Conservation (phyloP, 2,113 vertebrate genomes). For the Phoenicopterus ruber region DNA sequence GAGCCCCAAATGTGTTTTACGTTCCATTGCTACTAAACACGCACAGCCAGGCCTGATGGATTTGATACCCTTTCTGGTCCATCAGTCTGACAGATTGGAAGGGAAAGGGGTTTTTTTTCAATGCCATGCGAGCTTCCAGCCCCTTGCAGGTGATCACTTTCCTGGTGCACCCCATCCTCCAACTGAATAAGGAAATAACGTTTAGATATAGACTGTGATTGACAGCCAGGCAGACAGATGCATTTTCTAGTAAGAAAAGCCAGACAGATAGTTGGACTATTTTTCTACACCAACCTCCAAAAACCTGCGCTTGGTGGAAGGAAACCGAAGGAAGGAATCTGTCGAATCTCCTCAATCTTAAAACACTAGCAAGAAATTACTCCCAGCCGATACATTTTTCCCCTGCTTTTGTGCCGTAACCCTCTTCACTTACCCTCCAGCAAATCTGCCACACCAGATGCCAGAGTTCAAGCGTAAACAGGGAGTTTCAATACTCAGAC, state of each 20-base stretch:
- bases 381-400: neutral
- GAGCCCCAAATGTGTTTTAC: neutral
- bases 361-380: slow-evolving; percentile 5
- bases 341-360: neutral
- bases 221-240: neutral
- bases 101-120: neutral
- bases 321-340: neutral
- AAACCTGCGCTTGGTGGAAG: neutral
- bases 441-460: neutral
- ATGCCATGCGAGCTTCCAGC: neutral
- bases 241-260: neutral
- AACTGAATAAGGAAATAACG: neutral
- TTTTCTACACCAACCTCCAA: neutral
- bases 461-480: slow-evolving; percentile 6
- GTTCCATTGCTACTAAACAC: neutral
- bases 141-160: neutral
- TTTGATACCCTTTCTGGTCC: neutral
- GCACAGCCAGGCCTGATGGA: neutral
- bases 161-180: neutral
- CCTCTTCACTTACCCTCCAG: neutral
- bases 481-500: neutral
- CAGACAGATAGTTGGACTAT: neutral
- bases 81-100: neutral
- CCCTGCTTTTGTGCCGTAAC: neutral
- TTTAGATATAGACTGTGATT: neutral